phyloP scores from a whole-genome alignment of 2,888 invertebrate genomes.

The Dromius quadrimaculatus region DNA sequence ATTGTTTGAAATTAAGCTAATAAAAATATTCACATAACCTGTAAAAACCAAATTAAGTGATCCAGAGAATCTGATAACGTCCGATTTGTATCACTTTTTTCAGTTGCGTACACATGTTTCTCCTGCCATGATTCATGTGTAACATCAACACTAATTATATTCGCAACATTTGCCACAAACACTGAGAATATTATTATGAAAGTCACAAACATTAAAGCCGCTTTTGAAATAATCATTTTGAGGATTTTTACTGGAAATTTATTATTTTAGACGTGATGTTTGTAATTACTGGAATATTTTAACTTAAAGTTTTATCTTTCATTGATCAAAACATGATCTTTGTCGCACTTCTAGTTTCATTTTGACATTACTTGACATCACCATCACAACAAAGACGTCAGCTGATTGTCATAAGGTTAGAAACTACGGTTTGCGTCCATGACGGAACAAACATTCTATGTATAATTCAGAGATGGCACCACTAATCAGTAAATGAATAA shows the following conservation, averaged over 20 bases:
- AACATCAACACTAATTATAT: conserved; percentile 74
- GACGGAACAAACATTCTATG: background rate
- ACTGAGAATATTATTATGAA: conserved; percentile 76
- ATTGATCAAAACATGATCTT: conserved; percentile 45
- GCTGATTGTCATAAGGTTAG: conserved; percentile 48
- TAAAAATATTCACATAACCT: conserved; percentile 68
- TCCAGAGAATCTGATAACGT: conserved; percentile 69
- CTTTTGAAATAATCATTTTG: conserved; percentile 75
- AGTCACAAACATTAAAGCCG: conserved; percentile 72
- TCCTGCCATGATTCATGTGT: conserved; percentile 56
- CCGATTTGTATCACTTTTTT: conserved; percentile 53
- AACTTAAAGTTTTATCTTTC: conserved; percentile 41
- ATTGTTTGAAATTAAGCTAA: conserved; percentile 7
- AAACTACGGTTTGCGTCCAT: conserved; percentile 23
- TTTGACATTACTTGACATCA: conserved; percentile 21
- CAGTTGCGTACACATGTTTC: too few relatives aligned
- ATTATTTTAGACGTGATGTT: conserved; percentile 5
- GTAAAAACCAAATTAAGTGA: conserved; percentile 82
- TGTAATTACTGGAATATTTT: conserved; percentile 32
- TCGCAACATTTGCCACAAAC: conserved; percentile 77
- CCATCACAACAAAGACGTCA: conserved; percentile 48
- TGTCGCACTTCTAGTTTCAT: conserved; percentile 20
- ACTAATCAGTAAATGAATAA: background rate
- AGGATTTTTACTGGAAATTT: conserved; percentile 31
- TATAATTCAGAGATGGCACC: background rate